phyloP scores from a whole-genome alignment of 2,888 invertebrate genomes.

The Drosophila infuscata region DNA sequence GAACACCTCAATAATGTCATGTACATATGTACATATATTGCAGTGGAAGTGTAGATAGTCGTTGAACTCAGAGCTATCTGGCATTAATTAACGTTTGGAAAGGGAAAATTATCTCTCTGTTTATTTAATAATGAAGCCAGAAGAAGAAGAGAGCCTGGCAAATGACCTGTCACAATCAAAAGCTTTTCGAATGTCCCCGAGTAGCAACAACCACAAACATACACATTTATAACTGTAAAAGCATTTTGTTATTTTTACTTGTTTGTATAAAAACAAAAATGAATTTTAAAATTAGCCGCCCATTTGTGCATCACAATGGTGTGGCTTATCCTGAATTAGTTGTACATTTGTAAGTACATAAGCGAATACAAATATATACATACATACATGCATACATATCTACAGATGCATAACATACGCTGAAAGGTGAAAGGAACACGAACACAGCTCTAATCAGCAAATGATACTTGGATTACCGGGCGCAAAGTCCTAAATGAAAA shows the following conservation, averaged over 20 bases:
- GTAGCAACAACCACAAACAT: background rate
- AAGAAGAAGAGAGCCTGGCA: too few relatives aligned
- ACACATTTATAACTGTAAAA: background rate
- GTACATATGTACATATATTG: background rate
- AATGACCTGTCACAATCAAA: background rate
- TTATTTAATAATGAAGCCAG: background rate
- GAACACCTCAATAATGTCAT: background rate
- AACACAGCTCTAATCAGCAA: conserved; percentile 18
- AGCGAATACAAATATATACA: background rate
- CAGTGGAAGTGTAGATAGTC: background rate
- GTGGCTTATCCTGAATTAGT: conserved; percentile 28
- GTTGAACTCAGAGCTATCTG: background rate
- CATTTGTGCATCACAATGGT: conserved; percentile 54
- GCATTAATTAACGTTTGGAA: background rate
- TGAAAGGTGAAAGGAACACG: conserved; percentile 9
- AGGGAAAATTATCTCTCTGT: background rate
- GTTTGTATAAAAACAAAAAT: background rate
- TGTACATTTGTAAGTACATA: background rate
- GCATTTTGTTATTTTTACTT: background rate
- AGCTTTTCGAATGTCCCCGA: background rate
- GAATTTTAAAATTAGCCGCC: background rate
- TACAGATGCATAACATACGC: background rate
- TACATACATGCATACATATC: background rate
- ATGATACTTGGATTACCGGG: conserved; percentile 18
- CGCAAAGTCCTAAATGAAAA: conserved; percentile 25